Evolutionary conservation across 2,888 invertebrate genomes (phyloP), one percentile per base, ranked within the genome.

Genomic region (Oxystoma pomonae): DNA sequence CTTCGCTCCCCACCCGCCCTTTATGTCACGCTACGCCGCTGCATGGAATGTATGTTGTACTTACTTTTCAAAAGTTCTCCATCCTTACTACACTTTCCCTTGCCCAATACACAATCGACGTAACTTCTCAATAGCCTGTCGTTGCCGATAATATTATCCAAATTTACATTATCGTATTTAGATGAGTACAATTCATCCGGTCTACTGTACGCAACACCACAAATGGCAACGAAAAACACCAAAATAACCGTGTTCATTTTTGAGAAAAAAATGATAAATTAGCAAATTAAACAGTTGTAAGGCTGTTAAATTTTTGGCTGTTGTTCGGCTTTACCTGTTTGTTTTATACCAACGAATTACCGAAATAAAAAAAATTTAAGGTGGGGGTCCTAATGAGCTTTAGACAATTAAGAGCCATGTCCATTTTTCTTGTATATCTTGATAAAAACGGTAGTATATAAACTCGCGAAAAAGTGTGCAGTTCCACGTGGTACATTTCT

Each of bases 21-120:
- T n/a, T n/a, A n/a, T n/a, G n/a, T n/a, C n/a, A n/a, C n/a, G n/a
- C n/a, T n/a, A n/a, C n/a, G n/a, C n/a, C n/a, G n/a, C n/a, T n/a
- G n/a, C n/a, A n/a, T n/a, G n/a, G n/a, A n/a, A n/a, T n/a, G n/a
- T n/a, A n/a, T n/a, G n/a, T 53, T 53, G 5, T 51, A 81, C 85
- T 83, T 77, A 91, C 91, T 83, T 82, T 88, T 90, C 1, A 91
- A 79, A 78, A 88, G 87, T 71, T 85, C 84, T 65, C 85, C 90
- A 72, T 90, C 90, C 12, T 89, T 82, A 1, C 86, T 89, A 76
- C 91, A 91, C 55, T 83, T 85, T 12, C 86, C 87, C 63, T 78
- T 80, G 0, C 84, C 85, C 71, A 90, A 75, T 51, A 91, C 72
- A 71, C 91, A 91, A 65, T 87, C 84, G 55, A 87, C 78, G 73